Conservation (phyloP, 2,113 vertebrate genomes). For the Lasiurus borealis region DNA sequence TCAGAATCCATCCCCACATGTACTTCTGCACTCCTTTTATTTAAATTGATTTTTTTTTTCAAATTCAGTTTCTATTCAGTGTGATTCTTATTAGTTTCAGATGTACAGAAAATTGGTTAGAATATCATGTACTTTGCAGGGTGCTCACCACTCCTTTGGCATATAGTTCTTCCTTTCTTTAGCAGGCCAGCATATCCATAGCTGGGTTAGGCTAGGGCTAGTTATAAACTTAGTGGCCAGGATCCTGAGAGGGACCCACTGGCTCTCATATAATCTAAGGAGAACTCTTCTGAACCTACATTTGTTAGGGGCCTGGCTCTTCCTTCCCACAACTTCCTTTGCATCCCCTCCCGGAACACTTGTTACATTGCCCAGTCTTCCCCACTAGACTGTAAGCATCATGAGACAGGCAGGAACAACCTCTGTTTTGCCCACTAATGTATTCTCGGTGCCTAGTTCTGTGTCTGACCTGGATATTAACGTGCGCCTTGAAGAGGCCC, state of each 20-base stretch:
- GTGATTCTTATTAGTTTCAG: background rate
- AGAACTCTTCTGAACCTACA: background rate
- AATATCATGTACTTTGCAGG: background rate
- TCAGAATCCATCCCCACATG: background rate
- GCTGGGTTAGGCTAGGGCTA: background rate
- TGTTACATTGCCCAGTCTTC: background rate
- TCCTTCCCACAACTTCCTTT: background rate
- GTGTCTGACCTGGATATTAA: background rate
- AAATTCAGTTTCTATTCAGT: background rate
- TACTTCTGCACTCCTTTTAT: background rate
- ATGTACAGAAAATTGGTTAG: background rate
- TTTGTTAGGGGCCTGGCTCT: background rate
- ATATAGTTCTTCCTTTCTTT: background rate
- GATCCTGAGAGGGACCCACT: background rate
- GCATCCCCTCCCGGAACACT: background rate
- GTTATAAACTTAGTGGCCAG: background rate
- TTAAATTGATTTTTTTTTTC: background rate
- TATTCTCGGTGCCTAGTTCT: background rate
- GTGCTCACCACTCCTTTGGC: background rate
- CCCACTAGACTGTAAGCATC: background rate
- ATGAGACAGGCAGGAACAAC: background rate
- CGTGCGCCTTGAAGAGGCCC: background rate
- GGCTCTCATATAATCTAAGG: background rate
- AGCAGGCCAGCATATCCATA: background rate
- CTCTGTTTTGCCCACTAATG: background rate